Conservation (phyloP, 2,113 vertebrate species). For the Eubucco bourcierii region DNA sequence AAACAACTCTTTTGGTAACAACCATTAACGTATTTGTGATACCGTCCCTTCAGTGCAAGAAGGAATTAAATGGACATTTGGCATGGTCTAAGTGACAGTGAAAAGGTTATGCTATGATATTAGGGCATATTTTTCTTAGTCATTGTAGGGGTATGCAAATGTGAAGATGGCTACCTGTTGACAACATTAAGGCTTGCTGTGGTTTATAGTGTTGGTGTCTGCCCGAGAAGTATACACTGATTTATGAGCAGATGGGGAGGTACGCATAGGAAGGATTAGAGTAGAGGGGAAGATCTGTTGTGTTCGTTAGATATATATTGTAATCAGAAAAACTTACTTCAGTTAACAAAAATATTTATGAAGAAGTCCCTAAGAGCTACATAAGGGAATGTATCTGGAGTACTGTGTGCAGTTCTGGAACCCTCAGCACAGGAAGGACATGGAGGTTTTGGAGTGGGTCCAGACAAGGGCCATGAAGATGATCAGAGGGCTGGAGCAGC, state of each 20-base stretch:
- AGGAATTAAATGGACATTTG: background rate
- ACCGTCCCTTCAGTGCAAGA: background rate
- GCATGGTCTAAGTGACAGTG: background rate
- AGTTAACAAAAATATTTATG: background rate
- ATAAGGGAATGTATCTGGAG: background rate
- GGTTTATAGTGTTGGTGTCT: background rate
- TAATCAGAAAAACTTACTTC: background rate
- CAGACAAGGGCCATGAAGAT: too few relatives aligned
- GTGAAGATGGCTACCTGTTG: background rate
- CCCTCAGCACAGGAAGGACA: too few relatives aligned
- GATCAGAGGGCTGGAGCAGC: too few relatives aligned
- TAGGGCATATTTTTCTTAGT: background rate
- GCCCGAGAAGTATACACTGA: background rate
- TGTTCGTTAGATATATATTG: background rate
- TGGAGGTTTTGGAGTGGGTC: too few relatives aligned
- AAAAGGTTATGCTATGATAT: background rate
- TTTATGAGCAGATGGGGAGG: background rate
- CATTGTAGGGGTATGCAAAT: background rate
- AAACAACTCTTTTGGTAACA: background rate
- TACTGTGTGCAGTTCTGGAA: too few relatives aligned
- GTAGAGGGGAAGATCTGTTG: background rate
- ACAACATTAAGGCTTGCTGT: background rate
- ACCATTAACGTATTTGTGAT: background rate
- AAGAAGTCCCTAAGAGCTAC: background rate
- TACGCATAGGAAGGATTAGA: background rate